Base-by-base conservation (phyloP, 1,140 invertebrate species). In the Vanessa atalanta region DNA sequence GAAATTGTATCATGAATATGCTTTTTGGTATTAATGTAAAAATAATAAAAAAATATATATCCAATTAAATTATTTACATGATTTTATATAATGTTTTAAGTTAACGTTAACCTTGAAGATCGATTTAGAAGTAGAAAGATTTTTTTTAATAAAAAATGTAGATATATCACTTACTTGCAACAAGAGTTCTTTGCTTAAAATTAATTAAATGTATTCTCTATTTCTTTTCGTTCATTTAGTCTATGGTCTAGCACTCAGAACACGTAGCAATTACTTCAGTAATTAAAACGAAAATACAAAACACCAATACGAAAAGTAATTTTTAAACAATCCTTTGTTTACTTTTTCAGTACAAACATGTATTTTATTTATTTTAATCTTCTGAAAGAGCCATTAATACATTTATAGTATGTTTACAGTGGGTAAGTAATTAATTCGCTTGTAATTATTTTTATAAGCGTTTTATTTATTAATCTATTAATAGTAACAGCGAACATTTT, bases 201-300 rank as follows among this genome's bases (percentile, higher is more conserved):
- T 47, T 31, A 51, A 16, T 37, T 20, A 20, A 47, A 13, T 53
- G 51, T 50, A 55, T 31, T 68, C 50, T 68, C 50, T 51, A 66
- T 48, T 37, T 37, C 15, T 55, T 26, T 67, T 16, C 26, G 23
- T 67, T 37, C 8, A n/a, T 7, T 61, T 61, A 61, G 23, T 61
- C 57, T 61, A 37, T 61, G 26, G 14, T 57, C 16, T 23, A 61
- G 57, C 60, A 74, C 66, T 74, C 66, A 47, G 66, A 50, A 53
- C 72, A 69, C 60, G 72, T 74, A 74, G 65, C 72, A 65, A 74
- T 74, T 65, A 69, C 61, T 68, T 31, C 23, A 37, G 66, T 74
- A 74, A 74, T 74, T 74, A 74, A 65, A 74, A 70, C 66, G 48
- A 70, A 74, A 74, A 74, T 70, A 70, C 66, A 55, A 74, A 74